These are phyloP conservation scores for Eledona agricola DNA, from an alignment of 2,888 invertebrate genomes.

Conservation along the genomic window DNA sequence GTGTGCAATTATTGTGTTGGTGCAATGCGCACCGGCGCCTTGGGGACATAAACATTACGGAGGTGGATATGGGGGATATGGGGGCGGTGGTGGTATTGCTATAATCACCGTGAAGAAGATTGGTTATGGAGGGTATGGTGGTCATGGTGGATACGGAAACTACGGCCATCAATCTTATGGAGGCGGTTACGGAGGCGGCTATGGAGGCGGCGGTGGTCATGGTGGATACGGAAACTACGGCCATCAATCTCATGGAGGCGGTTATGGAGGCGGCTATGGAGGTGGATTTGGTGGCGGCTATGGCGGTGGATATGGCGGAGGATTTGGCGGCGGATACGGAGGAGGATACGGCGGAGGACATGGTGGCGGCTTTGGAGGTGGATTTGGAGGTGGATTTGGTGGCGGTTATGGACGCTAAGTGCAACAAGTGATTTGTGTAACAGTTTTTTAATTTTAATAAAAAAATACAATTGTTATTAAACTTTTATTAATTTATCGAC, in stretches of 20 bases:
- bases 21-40: no score
- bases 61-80: slow-evolving; percentile 5
- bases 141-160: slow-evolving; percentile 3
- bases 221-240: slow-evolving; percentile 6
- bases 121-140: slow-evolving; percentile 21
- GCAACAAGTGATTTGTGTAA: background rate
- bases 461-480: background rate
- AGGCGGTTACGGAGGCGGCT: slow-evolving; percentile 11
- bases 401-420: slow-evolving; percentile 27
- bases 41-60: no score
- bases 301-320: slow-evolving; percentile 13
- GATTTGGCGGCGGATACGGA: slow-evolving; percentile 4
- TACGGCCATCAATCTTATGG: no score
- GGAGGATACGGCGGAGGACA: slow-evolving; percentile 24
- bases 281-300: slow-evolving; percentile 14
- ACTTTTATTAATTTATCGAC: slow-evolving; percentile 16
- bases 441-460: slow-evolving; percentile 1
- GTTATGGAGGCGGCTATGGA: slow-evolving; percentile 17
- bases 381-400: slow-evolving; percentile 22
- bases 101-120: no score
- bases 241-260: slow-evolving; percentile 9
- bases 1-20: no score
- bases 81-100: no score
- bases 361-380: slow-evolving; percentile 20
- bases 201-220: slow-evolving; percentile 18